These are phyloP conservation scores for Triplophysa siluroides DNA, from an alignment of 2,113 vertebrate species.

Conservation along the genomic window DNA sequence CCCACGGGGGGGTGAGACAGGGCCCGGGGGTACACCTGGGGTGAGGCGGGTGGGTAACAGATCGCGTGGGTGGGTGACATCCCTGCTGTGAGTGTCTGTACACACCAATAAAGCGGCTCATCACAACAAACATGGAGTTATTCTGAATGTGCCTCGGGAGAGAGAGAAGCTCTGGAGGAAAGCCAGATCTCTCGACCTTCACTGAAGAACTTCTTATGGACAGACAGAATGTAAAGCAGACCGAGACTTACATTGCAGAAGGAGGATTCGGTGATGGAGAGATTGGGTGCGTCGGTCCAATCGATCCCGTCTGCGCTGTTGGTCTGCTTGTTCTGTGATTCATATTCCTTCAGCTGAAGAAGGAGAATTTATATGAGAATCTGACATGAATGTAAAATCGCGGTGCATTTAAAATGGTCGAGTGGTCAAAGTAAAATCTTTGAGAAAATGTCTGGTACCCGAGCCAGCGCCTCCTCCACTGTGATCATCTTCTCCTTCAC, in stretches of 20 bases:
- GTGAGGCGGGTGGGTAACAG: conserved; percentile 56
- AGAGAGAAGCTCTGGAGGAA: not conserved
- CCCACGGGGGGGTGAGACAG: conserved; percentile 61
- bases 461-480: conserved; percentile 93
- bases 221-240: not conserved
- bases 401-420: too few species aligned
- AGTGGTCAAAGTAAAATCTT: too few species aligned
- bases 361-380: too few species aligned
- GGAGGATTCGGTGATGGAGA: conserved; percentile 76
- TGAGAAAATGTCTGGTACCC: conserved; percentile 74
- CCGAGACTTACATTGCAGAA: conserved; percentile 84
- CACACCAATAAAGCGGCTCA: conserved; percentile 46
- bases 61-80: conserved; percentile 39
- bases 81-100: conserved; percentile 43
- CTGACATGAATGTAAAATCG: too few species aligned
- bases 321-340: conserved; percentile 83
- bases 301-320: conserved; percentile 74
- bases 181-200: not conserved
- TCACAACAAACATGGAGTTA: conserved; percentile 49
- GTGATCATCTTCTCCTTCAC: conserved; percentile 99
- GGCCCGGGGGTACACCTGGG: conserved; percentile 60
- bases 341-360: conserved; percentile 91
- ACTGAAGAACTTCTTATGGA: not conserved
- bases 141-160: not conserved
- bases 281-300: conserved; percentile 79